Base-by-base conservation (phyloP, 2,888 invertebrate genomes). In the Eudemis profundana region DNA sequence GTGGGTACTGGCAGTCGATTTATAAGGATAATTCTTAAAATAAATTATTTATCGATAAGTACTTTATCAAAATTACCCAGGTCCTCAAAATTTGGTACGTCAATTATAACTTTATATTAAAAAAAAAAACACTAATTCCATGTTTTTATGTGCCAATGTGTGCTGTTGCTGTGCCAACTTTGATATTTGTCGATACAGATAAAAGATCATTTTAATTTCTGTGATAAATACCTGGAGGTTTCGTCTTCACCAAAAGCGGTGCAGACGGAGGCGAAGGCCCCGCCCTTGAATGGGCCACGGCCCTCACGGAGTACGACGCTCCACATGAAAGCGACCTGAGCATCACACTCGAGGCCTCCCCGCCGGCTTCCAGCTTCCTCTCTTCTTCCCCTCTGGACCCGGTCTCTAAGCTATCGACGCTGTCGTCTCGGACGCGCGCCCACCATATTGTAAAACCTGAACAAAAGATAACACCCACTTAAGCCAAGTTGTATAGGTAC, bases 171-270 rank as follows among this genome's bases (percentile, higher is more conserved):
- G n/a, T n/a, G n/a, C n/a, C n/a, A n/a, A n/a, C n/a, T n/a, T n/a
- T n/a, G n/a, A n/a, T n/a, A n/a, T n/a, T n/a, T n/a, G n/a, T n/a
- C n/a, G n/a, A n/a, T n/a, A n/a, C n/a, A n/a, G n/a, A n/a, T n/a
- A n/a, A n/a, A n/a, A n/a, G n/a, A n/a, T n/a, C n/a, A n/a, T n/a
- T n/a, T n/a, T n/a, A n/a, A n/a, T n/a, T n/a, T n/a, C n/a, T n/a
- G n/a, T n/a, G n/a, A n/a, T n/a, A n/a, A n/a, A n/a, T 72, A 91
- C 92, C 92, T 74, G 92, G 92, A 40, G 90, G 88, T 75, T 90
- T 91, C 17, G 92, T 92, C 68, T 85, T 83, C 38, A 92, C 88
- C 59, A 90, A 63, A 50, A 92, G 68, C 0, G 91, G 88, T 1
- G 75, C 75, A 0, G 92, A 92, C 0, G 84, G 78, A 0, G 86